Evolutionary conservation across 2,797 vertebrate genomes (phyloP), one percentile per base, ranked within the genome.

Genomic region (Gambelia wislizenii): DNA sequence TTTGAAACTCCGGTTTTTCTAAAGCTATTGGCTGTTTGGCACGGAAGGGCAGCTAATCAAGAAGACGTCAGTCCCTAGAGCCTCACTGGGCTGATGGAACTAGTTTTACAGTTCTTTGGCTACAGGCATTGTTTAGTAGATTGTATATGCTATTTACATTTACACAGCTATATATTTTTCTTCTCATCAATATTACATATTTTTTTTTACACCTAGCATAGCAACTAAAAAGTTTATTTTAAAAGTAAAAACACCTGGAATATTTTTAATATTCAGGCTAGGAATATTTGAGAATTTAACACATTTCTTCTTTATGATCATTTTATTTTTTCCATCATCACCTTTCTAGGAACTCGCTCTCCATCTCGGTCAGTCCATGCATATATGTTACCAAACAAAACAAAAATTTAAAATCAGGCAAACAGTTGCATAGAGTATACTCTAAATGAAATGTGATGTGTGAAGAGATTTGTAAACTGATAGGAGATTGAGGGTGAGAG

Each of bases 341-440:
- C 36, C 91, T 77, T 91, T 95, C 20, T 87, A 99, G 98, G 98
- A 99, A 86, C 95, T 98, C 0, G 95, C 94, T 59, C 97, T 97
- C 87, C 96, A 98, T 52, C 98, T 96, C 87, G 96, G 95, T 59
- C 9, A 20, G 10, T 81, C 54, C 56, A 33, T 33, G 18, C 30
- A 83, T 83, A 30, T 18, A 42, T 75, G 6, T 1, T 67, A 27
- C 64, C 2, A 67, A 67, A 33, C 30, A 33, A 10, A 67, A 30
- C 30, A 67, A 30, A 67, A 30, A 33, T 33, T 33, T 49, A 75
- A 44, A 27, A 16, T 3, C 6, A 8, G 47, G 14, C 13, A 52
- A 49, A 49, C 27, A 77, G 13, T 49, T 49, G 75, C 75, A 77
- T 77, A 30, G 75, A 49, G 30, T 83, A 30, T 59, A 49, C 64